A percentile compares a stretch with the other conserved stretches of the same genome.
These are phyloP conservation scores for Therioaphis trifolii DNA, from an alignment of 2,888 invertebrate genomes.

Conservation along the genomic window DNA sequence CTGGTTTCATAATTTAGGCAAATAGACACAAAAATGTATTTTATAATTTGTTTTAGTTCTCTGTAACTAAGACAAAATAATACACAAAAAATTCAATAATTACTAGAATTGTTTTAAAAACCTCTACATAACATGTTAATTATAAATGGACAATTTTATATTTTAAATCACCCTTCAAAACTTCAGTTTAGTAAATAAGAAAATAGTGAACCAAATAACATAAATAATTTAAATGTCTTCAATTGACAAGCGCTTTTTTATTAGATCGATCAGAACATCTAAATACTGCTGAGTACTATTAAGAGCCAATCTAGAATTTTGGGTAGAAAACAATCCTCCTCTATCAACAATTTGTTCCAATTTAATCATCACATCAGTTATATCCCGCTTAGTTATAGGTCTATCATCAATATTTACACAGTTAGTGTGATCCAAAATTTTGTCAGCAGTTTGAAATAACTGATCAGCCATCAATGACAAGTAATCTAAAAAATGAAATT, in stretches of 20 bases:
- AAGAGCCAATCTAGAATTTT: conserved; percentile 35
- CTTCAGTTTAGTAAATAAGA: neutral
- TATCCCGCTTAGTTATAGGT: conserved; percentile 14
- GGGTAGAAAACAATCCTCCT: conserved; percentile 38
- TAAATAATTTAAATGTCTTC: conserved; percentile 17
- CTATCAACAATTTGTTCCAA: conserved; percentile 46
- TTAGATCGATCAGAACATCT: conserved; percentile 38
- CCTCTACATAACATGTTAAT: neutral
- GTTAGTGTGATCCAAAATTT: conserved; percentile 45
- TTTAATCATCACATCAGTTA: conserved; percentile 21
- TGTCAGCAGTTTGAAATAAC: conserved; percentile 47
- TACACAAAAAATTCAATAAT: neutral
- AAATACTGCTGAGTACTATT: conserved; percentile 48
- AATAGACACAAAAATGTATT: conserved; percentile 1
- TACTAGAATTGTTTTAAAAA: neutral
- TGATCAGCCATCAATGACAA: conserved; percentile 51
- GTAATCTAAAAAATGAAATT: conserved; percentile 27
- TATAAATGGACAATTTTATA: neutral
- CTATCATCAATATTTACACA: neutral
- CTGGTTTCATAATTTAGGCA: neutral
- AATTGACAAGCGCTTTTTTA: conserved; percentile 49
- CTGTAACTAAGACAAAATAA: neutral
- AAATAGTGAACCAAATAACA: neutral
- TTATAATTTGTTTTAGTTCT: neutral
- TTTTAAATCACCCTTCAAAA: neutral